These are phyloP conservation scores for Phenganax marumi DNA, from an alignment of 92 coral and sea anemone genomes.

Conservation along the genomic window DNA sequence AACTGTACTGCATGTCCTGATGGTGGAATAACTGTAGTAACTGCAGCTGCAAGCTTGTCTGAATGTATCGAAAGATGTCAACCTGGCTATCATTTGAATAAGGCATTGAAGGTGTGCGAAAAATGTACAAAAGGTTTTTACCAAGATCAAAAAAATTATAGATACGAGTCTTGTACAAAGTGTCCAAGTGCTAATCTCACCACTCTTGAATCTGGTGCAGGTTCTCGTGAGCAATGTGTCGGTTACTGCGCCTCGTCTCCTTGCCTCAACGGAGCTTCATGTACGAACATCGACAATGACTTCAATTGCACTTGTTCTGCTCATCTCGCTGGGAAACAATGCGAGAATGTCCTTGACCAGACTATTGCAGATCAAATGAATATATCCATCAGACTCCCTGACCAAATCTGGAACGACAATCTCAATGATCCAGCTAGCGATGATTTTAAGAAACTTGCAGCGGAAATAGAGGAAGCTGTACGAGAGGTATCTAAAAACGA, in stretches of 20 bases:
- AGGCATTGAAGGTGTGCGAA: background rate
- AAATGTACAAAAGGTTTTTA: conserved; percentile 35
- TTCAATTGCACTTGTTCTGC: conserved; percentile 49
- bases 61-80: conserved; percentile 14
- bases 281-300: conserved; percentile 37
- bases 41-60: conserved; percentile 4
- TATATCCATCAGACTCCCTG: conserved; percentile 23
- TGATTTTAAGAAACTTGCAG: conserved; percentile 43
- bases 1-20: background rate
- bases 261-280: conserved; percentile 55
- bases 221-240: conserved; percentile 44
- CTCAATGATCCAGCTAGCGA: conserved; percentile 28
- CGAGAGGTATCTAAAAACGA: conserved; percentile 41
- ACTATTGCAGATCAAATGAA: conserved; percentile 45
- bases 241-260: conserved; percentile 50
- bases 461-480: conserved; percentile 36
- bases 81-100: conserved; percentile 25
- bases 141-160: conserved; percentile 21
- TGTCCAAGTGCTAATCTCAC: conserved; percentile 50
- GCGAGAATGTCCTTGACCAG: conserved; percentile 37
- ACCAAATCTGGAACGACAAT: conserved; percentile 37
- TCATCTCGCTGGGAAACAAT: conserved; percentile 35
- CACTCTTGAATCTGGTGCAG: conserved; percentile 38
- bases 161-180: conserved; percentile 38
- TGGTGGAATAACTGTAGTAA: background rate